Percentiles rank a stretch among this genome's conserved stretches.
phyloP scores from a whole-genome alignment of 2,113 vertebrate genomes.

The Macquaria ambigua region DNA sequence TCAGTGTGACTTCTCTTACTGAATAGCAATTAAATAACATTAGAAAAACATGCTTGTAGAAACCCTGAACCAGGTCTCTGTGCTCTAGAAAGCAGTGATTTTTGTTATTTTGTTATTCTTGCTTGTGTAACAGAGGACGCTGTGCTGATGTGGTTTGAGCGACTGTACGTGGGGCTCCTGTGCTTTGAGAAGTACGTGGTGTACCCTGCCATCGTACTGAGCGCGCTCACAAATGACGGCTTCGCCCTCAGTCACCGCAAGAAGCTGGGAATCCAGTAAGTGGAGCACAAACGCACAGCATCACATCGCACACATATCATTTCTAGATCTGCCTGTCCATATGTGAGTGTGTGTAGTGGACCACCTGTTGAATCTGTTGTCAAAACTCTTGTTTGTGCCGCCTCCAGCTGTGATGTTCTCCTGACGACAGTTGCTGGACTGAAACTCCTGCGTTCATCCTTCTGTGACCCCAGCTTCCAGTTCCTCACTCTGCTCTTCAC shows the following conservation, averaged over 20 bases:
- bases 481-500: constrained; percentile 94
- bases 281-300: constrained; percentile 39
- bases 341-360: background rate
- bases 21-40: background rate
- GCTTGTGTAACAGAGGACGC: constrained; percentile 87
- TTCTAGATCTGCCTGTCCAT: background rate
- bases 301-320: background rate
- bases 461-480: constrained; percentile 95
- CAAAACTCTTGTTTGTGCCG: constrained; percentile 37
- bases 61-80: background rate
- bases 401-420: constrained; percentile 92
- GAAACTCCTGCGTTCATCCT: constrained; percentile 95
- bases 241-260: constrained; percentile 94
- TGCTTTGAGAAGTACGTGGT: constrained; percentile 97
- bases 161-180: constrained; percentile 95
- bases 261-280: constrained; percentile 96
- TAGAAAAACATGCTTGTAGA: background rate
- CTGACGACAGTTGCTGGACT: constrained; percentile 93
- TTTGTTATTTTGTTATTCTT: background rate
- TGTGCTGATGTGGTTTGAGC: constrained; percentile 98
- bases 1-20: background rate
- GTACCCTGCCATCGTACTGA: constrained; percentile 95
- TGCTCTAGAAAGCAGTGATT: background rate
- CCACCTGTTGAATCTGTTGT: background rate
- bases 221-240: constrained; percentile 95